Percentiles rank a stretch among this genome's conserved stretches.
Conservation (phyloP, 2,797 vertebrate species). For the Gila robusta region DNA sequence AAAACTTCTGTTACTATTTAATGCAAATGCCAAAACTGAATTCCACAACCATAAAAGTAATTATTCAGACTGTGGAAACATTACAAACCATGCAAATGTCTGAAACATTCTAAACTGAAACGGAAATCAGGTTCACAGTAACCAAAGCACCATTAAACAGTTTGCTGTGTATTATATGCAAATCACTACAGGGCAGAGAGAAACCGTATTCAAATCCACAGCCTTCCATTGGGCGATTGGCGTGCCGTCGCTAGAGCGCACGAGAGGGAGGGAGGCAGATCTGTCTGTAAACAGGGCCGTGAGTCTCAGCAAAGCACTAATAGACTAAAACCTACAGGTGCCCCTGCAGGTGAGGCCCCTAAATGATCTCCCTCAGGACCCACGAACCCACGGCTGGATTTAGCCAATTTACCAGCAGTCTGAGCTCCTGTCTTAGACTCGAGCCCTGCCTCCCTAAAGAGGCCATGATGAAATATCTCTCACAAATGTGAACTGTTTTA, state of each 20-base stretch:
- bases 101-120: not conserved
- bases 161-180: not conserved
- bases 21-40: not conserved
- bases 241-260: conserved; percentile 45
- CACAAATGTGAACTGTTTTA: conserved; percentile 59
- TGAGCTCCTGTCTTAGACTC: conserved; percentile 55
- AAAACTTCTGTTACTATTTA: not conserved
- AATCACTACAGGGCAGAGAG: conserved; percentile 9
- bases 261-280: not conserved
- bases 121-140: not conserved
- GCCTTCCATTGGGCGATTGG: conserved; percentile 57
- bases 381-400: conserved; percentile 61
- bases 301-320: conserved; percentile 58
- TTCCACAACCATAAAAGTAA: not conserved
- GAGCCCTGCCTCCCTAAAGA: conserved; percentile 56
- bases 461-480: conserved; percentile 64
- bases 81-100: not conserved
- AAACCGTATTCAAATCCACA: conserved; percentile 49
- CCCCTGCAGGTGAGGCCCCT: conserved; percentile 64
- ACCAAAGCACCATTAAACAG: conserved; percentile 10
- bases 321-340: conserved; percentile 64
- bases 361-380: conserved; percentile 66
- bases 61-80: not conserved
- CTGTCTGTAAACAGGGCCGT: conserved; percentile 55
- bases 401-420: conserved; percentile 65